Base-by-base conservation (phyloP, 1,140 invertebrate species). In the Heliconius melpomene region DNA sequence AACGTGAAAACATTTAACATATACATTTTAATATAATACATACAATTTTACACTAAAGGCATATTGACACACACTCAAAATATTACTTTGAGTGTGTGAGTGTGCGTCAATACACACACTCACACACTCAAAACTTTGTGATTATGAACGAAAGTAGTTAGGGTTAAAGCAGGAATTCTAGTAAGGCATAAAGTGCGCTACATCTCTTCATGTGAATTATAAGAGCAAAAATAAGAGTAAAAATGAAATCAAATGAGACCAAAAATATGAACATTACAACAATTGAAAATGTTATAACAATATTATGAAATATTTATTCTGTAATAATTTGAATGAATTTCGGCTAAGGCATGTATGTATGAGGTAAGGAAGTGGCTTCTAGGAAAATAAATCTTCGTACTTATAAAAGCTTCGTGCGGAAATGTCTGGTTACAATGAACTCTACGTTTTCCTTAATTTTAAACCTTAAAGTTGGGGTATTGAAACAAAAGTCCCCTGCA, bases 341-440 rank as follows among this genome's bases (percentile, higher is more conserved):
- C 60, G 60, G 13, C 23, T 66, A 7, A 66, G 26, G 26, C 23
- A 66, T 66, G 13, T 66, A 66, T 66, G 13, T 66, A 66, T 66
- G 60, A 29, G 60, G 60, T 66, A 26, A 74, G 50, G 72, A 50
- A 46, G 50, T 46, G 72, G 72, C 72, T 74, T 74, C 72, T 74
- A 74, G 72, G 60, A 74, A 74, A 50, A 74, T 74, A 74, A 74
- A 50, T 74, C 72, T 46, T 46, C 72, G 72, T 50, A 50, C 72
- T 74, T 74, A 74, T 66, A 66, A 74, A 74, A 74, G 50, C 38
- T 26, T 50, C 23, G 72, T 74, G 38, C 26, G 40, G 72, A 74
- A 74, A 74, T 50, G 72, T 74, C 40, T 29, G 72, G 72, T 46
- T 74, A 74, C 72, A 50, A 50, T 29, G 50, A 74, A 66, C 60